Base-by-base conservation (phyloP, 92 coral and sea anemone species). In the Palythoa caribaeorum region DNA sequence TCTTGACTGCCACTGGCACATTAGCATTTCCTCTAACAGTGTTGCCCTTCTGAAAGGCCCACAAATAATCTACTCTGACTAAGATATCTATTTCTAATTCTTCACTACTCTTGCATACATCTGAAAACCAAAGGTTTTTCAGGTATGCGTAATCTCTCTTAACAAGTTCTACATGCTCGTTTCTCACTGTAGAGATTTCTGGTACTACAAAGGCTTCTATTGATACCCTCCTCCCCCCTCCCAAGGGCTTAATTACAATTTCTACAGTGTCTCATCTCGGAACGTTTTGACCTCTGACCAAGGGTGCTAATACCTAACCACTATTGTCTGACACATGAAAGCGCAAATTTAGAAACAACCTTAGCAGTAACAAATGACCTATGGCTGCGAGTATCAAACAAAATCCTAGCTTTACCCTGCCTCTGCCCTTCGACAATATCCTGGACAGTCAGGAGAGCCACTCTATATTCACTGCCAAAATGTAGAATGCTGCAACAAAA, bases 391-490 rank as follows among this genome's bases (percentile, higher is more conserved):
- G 74, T 81, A 37, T 83, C 92, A 77, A 90, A 84, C 83, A 90
- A 37, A 17, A 90, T 79, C 19, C 93, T 79, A 68, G 71, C 72
- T 72, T 63, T 70, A 40, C 55, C 88, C 68, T 59, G 66, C 74
- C 54, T 57, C 11, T 62, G 59, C 10, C 86, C 87, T 54, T 78
- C 66, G 55, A 90, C 77, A 20, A 74, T 15, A 21, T 79, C 92
- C 71, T 85, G 87, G 21, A 89, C 92, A 50, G 92, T 89, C 59
- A 83, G 92, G 57, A 84, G 77, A 48, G 88, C 88, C 73, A 89
- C 80, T 38, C 73, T 73, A 48, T 77, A 44, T 50, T 14, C n/a
- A 76, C 87, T 68, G 28, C 76, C 75, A 21, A 87, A 76, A 60
- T 54, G 76, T 28, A 87, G 40, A 47, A 38, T 47, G 21, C 38